Evolutionary conservation across 2,888 invertebrate genomes (phyloP).

Genomic region (Trilocha varians): DNA sequence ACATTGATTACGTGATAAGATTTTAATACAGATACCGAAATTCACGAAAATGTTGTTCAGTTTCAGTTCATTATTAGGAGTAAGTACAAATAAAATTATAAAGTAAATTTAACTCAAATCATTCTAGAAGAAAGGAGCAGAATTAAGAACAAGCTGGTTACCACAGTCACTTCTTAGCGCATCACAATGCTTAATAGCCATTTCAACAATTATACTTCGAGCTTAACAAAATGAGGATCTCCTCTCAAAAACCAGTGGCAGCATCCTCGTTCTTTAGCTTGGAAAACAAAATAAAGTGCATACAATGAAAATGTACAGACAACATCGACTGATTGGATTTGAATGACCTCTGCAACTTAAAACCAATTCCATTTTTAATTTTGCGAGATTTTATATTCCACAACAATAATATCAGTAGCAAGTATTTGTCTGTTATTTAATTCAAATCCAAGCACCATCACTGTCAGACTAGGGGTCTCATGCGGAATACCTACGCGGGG

Average conservation of each 20-base stretch:
- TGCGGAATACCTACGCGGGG: slow-evolving; percentile 84
- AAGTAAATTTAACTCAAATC: not conserved
- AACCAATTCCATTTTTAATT: not conserved
- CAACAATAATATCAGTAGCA: not conserved
- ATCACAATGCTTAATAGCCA: slow-evolving; percentile 50
- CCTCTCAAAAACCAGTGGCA: slow-evolving; percentile 27
- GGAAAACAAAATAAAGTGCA: slow-evolving; percentile 29
- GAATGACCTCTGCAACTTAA: slow-evolving; percentile 16
- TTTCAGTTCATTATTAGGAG: too few relatives aligned
- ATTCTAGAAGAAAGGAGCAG: slow-evolving; percentile 13
- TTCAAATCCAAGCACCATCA: slow-evolving; percentile 52
- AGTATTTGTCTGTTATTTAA: slow-evolving; percentile 5
- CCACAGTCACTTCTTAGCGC: slow-evolving; percentile 46
- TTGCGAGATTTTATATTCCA: not conserved
- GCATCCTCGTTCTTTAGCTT: slow-evolving; percentile 23
- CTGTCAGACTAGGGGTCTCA: slow-evolving; percentile 39
- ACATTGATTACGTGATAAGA: too few relatives aligned
- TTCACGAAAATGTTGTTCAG: too few relatives aligned
- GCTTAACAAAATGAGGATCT: slow-evolving; percentile 35
- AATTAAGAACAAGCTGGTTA: slow-evolving; percentile 48
- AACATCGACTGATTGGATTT: slow-evolving; percentile 47
- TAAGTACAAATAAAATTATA: slow-evolving; percentile 4
- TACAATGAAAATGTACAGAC: slow-evolving; percentile 30
- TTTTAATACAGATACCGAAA: too few relatives aligned
- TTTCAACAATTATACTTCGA: slow-evolving; percentile 32